These are phyloP conservation scores for Leguminivora glycinivorella DNA, from an alignment of 1,140 invertebrate species.

Conservation along the genomic window DNA sequence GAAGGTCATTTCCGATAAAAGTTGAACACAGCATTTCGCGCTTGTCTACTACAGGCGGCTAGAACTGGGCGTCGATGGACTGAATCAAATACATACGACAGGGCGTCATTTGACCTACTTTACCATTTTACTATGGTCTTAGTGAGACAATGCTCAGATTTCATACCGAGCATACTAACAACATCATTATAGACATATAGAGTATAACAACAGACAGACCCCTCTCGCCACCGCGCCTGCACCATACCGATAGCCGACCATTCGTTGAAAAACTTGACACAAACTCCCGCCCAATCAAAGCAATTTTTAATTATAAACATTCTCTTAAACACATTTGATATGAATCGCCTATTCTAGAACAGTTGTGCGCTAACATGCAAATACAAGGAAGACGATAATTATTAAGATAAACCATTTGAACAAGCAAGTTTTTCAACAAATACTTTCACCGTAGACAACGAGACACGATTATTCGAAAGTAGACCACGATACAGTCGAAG, in stretches of 20 bases:
- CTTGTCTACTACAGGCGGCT: neutral
- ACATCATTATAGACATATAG: constrained; percentile 54
- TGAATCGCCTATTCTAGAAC: constrained; percentile 67
- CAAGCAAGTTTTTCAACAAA: constrained; percentile 64
- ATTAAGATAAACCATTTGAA: constrained; percentile 48
- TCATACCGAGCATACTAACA: constrained; percentile 39
- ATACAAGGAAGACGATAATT: constrained; percentile 70
- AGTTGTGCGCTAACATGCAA: constrained; percentile 69
- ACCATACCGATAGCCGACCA: constrained; percentile 19
- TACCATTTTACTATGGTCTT: constrained; percentile 3
- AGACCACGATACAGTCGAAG: constrained; percentile 54
- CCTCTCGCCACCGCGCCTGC: constrained; percentile 32
- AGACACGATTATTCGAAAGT: constrained; percentile 47
- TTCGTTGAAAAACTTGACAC: constrained; percentile 62
- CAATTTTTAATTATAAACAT: constrained; percentile 50
- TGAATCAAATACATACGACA: neutral
- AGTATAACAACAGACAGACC: constrained; percentile 45
- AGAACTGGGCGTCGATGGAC: neutral
- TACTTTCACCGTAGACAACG: constrained; percentile 39
- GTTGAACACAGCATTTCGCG: neutral
- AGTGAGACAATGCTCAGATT: neutral
- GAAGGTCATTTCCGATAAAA: neutral
- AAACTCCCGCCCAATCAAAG: constrained; percentile 42
- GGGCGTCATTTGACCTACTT: neutral
- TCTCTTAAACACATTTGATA: constrained; percentile 67